Evolutionary conservation across 2,113 vertebrate genomes (phyloP).

Genomic region (Acrocephalus arundinaceus): DNA sequence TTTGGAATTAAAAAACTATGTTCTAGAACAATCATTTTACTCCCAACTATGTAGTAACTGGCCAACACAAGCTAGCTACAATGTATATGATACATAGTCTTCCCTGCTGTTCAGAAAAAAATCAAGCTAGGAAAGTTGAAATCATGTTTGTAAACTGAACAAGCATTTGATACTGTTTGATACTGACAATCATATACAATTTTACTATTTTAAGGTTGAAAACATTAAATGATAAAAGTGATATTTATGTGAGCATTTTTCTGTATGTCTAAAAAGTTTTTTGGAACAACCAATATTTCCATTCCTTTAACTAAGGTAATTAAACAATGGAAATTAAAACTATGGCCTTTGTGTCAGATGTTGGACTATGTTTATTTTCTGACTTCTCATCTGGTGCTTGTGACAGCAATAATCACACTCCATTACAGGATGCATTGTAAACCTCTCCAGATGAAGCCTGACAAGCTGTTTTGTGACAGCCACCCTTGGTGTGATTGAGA

Average conservation of each 20-base stretch:
- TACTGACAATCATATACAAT: neutral
- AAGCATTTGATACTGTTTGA: neutral
- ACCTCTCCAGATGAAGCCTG: neutral
- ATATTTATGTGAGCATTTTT: neutral
- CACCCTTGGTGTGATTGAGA: neutral
- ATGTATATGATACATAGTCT: neutral
- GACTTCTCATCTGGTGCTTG: neutral
- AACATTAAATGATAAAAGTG: neutral
- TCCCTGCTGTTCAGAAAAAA: neutral
- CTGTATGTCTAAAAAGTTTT: neutral
- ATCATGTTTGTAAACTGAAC: neutral
- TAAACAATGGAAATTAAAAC: neutral
- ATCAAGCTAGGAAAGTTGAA: neutral
- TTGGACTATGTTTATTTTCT: neutral
- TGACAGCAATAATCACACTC: neutral
- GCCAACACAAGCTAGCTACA: neutral
- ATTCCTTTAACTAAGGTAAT: neutral
- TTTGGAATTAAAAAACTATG: neutral
- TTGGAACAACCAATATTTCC: neutral
- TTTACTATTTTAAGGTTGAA: neutral
- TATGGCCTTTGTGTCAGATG: neutral
- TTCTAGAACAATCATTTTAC: neutral
- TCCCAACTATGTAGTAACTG: neutral
- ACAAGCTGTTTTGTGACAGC: conserved; percentile 1
- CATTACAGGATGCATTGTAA: neutral